A percentile compares a stretch with the other conserved stretches of the same genome.
phyloP scores from a whole-genome alignment of 1,140 invertebrate species.

The Papilio glaucus region DNA sequence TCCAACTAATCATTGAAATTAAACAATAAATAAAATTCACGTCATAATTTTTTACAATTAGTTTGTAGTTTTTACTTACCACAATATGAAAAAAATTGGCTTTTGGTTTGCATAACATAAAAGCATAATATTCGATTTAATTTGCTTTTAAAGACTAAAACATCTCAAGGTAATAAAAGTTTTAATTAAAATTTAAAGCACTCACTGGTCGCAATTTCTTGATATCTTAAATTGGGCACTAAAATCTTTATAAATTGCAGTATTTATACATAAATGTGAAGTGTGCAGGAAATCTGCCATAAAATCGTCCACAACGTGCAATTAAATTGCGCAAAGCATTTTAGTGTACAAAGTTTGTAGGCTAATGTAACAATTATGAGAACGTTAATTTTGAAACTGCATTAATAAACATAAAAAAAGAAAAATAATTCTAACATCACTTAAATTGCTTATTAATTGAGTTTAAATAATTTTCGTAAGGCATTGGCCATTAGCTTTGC shows the following conservation, averaged over 20 bases:
- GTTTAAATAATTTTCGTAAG: too few species aligned
- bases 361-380: not conserved
- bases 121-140: not conserved
- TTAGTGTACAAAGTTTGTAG: not conserved
- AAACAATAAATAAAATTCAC: too few species aligned
- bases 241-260: not conserved
- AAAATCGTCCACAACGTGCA: not conserved
- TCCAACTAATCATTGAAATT: too few species aligned
- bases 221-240: not conserved
- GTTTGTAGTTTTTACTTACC: too few species aligned
- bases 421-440: too few species aligned
- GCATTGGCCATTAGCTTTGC: too few species aligned
- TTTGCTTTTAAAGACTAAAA: constrained; percentile 12
- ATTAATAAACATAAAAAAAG: not conserved
- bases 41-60: too few species aligned
- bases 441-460: too few species aligned
- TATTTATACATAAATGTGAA: not conserved
- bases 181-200: not conserved
- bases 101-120: not conserved
- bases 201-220: not conserved
- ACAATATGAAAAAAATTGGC: not conserved
- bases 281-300: not conserved
- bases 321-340: not conserved
- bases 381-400: not conserved
- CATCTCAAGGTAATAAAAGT: not conserved